Evolutionary conservation across 2,888 invertebrate species (phyloP).

Genomic region (Epistrophe grossulariae): DNA sequence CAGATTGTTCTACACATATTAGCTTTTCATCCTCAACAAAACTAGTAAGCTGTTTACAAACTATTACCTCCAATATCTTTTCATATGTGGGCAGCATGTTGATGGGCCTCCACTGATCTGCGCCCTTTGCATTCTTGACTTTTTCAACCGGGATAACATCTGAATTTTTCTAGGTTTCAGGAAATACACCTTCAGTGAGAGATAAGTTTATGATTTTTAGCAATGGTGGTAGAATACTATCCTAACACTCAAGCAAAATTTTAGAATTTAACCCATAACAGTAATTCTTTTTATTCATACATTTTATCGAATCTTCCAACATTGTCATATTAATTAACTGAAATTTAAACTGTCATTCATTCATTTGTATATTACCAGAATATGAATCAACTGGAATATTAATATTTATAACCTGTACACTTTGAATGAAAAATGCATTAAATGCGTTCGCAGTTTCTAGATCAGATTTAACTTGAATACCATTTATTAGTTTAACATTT

Average conservation of each 20-base stretch:
- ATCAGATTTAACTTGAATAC: too few species aligned
- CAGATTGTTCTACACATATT: background rate
- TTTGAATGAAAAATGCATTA: background rate
- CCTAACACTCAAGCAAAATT: constrained; percentile 4
- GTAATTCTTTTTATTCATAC: background rate
- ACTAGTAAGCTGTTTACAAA: background rate
- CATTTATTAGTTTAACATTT: too few species aligned
- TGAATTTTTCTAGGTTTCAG: too few species aligned
- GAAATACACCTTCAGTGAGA: too few species aligned
- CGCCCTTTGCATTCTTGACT: too few species aligned
- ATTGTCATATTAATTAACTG: background rate
- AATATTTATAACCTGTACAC: background rate
- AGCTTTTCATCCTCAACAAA: background rate
- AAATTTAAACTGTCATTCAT: background rate
- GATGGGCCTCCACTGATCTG: background rate
- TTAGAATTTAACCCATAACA: constrained; percentile 14
- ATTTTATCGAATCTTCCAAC: background rate
- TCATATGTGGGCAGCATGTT: background rate
- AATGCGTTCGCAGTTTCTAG: background rate
- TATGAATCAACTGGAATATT: background rate
- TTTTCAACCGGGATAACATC: too few species aligned
- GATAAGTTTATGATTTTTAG: background rate
- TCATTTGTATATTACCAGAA: background rate
- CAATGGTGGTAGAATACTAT: background rate
- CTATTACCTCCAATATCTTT: constrained; percentile 5